Evolutionary conservation across 2,888 invertebrate genomes (phyloP).

Genomic region (Eupithecia pulchellata): DNA sequence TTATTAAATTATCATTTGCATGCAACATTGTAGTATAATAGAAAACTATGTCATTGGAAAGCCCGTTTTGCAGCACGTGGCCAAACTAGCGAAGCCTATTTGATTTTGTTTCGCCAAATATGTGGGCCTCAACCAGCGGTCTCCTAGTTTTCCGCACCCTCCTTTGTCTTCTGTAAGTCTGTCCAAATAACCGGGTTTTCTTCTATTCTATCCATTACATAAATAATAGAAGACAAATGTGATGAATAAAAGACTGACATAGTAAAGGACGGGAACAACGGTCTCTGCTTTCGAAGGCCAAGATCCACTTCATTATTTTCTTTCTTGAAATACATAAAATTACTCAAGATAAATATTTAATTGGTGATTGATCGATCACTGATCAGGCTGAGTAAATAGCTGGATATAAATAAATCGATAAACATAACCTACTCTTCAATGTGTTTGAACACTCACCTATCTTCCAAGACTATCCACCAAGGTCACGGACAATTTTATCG

Average conservation of each 20-base stretch:
- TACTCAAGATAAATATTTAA: too few relatives aligned
- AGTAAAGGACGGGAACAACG: not conserved
- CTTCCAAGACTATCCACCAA: not conserved
- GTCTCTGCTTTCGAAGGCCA: not conserved
- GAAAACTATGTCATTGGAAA: not conserved
- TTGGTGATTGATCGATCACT: too few relatives aligned
- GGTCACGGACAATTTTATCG: constrained; percentile 23
- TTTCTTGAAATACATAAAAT: too few relatives aligned
- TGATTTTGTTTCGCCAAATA: too few relatives aligned
- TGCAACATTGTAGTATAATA: constrained; percentile 13
- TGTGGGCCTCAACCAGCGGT: too few relatives aligned
- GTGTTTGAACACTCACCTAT: not conserved
- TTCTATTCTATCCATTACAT: too few relatives aligned
- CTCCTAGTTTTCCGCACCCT: too few relatives aligned
- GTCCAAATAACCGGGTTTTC: too few relatives aligned
- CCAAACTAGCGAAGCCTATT: too few relatives aligned
- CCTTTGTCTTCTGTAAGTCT: too few relatives aligned
- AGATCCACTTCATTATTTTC: too few relatives aligned
- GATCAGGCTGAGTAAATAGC: not conserved
- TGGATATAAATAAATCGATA: not conserved
- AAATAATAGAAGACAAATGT: not conserved
- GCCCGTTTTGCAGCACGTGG: too few relatives aligned
- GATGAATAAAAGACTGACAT: not conserved
- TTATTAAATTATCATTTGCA: not conserved
- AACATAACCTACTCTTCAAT: not conserved